Base-by-base conservation (phyloP, 1,140 invertebrate species). In the Penaeus vannamei region DNA sequence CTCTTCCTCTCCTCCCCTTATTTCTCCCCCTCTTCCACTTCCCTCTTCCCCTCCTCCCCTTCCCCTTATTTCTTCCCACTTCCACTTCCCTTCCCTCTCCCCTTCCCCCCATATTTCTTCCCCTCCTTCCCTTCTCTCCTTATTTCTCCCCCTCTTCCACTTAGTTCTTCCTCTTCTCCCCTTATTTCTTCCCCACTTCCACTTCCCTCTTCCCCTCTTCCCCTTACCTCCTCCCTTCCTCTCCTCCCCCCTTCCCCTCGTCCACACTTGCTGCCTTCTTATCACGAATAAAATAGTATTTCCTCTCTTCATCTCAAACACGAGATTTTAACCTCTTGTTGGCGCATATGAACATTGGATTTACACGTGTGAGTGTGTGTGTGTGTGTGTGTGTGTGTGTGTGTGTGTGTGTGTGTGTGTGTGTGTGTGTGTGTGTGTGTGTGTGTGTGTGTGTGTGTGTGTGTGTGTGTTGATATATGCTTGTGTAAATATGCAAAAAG, bases 361-460 rank as follows among this genome's bases (percentile, higher is more conserved):
- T 1, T 80, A 32, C 29, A 32, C 29, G 42, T 80, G 42, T 80
- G 29, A 29, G 42, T 32, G 29, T 80, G 29, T 80, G 29, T 80
- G 29, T 80, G 29, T 80, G 29, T 80, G 29, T 80, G 29, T 80
- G 29, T 80, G 29, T 80, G 29, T 80, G 29, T 80, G 29, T 80
- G 29, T 79, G 10, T 26, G 10, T 26, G 10, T 26, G 10, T 79
- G 29, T 80, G 29, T 80, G 22, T 80, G 22, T 80, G 22, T 80
- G 22, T 80, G 22, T 80, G 22, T 80, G 22, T 80, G 22, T 80
- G 22, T 80, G 22, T 80, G 22, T 80, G 22, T 80, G 22, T 80
- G 22, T 80, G 22, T 80, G 22, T 80, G 22, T 80, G 22, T 79
- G 32, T 26, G 8, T 4, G 8, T 26, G 8, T 79, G 7, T 66